Evolutionary conservation across 2,888 invertebrate genomes (phyloP).

Genomic region (Epiblema foenella): DNA sequence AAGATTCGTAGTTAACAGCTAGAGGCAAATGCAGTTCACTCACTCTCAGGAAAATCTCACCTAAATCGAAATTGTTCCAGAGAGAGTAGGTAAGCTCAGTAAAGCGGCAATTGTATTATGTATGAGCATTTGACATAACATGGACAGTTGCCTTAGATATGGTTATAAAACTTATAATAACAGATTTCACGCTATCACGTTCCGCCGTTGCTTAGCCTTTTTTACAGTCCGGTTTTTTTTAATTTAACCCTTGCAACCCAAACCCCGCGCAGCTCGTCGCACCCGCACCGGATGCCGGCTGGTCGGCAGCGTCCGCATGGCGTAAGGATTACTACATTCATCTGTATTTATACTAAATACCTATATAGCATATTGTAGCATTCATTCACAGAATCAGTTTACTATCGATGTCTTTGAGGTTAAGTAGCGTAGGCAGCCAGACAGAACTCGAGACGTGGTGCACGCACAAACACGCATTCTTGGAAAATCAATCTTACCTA

Average conservation of each 20-base stretch:
- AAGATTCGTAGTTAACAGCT: too few species aligned
- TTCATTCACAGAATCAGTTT: conserved; percentile 19
- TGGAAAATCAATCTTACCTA: too few species aligned
- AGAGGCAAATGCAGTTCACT: too few species aligned
- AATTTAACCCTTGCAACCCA: not conserved
- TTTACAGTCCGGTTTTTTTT: not conserved
- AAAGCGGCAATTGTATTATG: too few species aligned
- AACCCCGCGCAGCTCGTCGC: conserved; percentile 2
- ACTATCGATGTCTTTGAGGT: conserved; percentile 10
- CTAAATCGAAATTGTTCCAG: too few species aligned
- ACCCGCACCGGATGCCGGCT: conserved; percentile 22
- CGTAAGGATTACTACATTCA: conserved; percentile 29
- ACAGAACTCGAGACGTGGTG: not conserved
- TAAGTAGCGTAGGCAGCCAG: not conserved
- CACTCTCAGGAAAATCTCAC: too few species aligned
- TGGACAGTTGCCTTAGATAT: too few species aligned
- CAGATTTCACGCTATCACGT: too few species aligned
- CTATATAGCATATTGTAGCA: conserved; percentile 16
- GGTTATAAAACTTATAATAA: too few species aligned
- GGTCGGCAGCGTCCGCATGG: conserved; percentile 30
- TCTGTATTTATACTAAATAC: conserved; percentile 7
- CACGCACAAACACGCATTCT: not conserved
- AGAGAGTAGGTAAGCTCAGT: too few species aligned
- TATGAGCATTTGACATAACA: too few species aligned
- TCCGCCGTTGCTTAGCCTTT: not conserved